phyloP scores from a whole-genome alignment of 2,888 invertebrate genomes.

The Macrophya annulata region DNA sequence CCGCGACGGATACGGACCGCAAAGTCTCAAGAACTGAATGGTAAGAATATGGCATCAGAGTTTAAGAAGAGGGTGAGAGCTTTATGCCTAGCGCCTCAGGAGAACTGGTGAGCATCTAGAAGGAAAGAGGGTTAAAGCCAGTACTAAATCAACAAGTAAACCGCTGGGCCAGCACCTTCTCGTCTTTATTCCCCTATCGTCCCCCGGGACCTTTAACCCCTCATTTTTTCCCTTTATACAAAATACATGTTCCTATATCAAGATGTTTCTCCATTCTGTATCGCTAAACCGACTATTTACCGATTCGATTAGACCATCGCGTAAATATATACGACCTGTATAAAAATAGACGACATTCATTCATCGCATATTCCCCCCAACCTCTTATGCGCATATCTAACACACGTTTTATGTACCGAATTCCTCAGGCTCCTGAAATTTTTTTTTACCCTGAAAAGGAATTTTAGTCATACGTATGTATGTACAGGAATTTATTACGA shows the following conservation, averaged over 20 bases:
- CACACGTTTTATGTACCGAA: not conserved
- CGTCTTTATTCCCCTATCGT: not conserved
- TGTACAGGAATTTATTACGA: not conserved
- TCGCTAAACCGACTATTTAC: not conserved
- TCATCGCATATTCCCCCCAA: not conserved
- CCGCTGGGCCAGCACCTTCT: slow-evolving; percentile 11
- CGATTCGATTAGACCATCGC: not conserved
- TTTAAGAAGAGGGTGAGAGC: slow-evolving; percentile 7
- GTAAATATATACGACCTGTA: not conserved
- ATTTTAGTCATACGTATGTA: not conserved
- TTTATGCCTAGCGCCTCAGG: not conserved
- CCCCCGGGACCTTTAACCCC: slow-evolving; percentile 32
- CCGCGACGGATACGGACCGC: slow-evolving; percentile 24
- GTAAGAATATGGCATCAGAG: slow-evolving; percentile 8
- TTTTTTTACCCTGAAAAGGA: not conserved
- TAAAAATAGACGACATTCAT: not conserved
- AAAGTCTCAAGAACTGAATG: not conserved
- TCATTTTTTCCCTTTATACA: slow-evolving; percentile 26
- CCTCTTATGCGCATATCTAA: not conserved
- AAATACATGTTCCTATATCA: not conserved
- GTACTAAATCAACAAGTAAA: slow-evolving; percentile 50
- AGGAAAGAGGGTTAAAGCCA: slow-evolving; percentile 2
- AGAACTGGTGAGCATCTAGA: slow-evolving; percentile 2
- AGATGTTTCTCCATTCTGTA: not conserved
- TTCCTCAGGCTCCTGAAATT: not conserved